Evolutionary conservation across 2,888 invertebrate species (phyloP), one percentile per base, ranked within the genome.

Genomic region (Megalurothrips usitatus): DNA sequence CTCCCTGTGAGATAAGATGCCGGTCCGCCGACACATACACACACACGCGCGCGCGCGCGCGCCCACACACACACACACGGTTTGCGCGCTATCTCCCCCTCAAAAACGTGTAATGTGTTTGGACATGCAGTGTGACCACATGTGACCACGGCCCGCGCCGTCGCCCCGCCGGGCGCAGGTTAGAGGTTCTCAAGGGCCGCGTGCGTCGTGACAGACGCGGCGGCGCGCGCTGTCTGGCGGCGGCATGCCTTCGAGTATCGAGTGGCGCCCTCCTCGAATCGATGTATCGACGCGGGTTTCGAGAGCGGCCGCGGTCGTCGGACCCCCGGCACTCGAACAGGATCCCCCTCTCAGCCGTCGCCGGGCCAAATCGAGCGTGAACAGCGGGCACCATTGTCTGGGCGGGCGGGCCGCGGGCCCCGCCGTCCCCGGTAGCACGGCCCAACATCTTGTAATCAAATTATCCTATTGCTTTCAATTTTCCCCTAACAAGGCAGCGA

Each of bases 381-480:
- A 58, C 58, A 58, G 14, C n/a, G 58, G 58, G 58, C 0, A 43
- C 58, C 14, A 58, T 58, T 58, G 58, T 58, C 58, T 58, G 58
- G 58, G 14, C 0, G 58, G 58, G 58, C 17, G 14, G 14, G 14
- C 19, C 11, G 11, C 19, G 14, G 14, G 14, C 1, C 58, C 17
- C 58, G 58, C 34, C 14, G 12, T 23, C 26, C 68, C 68, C 68
- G 68, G 68, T 75, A 75, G 68, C 68, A 75, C 68, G 68, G 68
- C 23, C 68, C 68, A 26, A 26, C 68, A 58, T 58, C 58, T 58
- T 58, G 68, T 75, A 75, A 75, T 75, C 68, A 75, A 75, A 75
- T 75, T 75, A 75, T 75, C 68, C 68, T 75, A 75, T 75, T 75
- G 68, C 68, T 75, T 26, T 75, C 68, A n/a, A 75, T 75, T 75